phyloP scores from a whole-genome alignment of 1,140 invertebrate species.

The Drosophila erecta region DNA sequence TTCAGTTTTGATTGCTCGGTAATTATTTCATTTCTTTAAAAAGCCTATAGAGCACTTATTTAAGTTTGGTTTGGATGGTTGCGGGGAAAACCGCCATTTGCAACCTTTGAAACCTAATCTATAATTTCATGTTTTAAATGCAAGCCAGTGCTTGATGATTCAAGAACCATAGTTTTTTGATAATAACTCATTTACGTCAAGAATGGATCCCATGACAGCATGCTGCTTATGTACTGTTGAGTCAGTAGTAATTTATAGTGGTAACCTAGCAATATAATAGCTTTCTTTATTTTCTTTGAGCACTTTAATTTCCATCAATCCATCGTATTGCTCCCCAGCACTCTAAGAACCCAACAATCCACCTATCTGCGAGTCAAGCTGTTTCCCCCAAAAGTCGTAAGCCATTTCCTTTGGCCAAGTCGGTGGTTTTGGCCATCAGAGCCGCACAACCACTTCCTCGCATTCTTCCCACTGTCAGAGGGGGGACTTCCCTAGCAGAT shows the following conservation, averaged over 20 bases:
- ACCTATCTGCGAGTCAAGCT: not conserved
- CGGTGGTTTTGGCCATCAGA: not conserved
- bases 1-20: not conserved
- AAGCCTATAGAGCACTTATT: not conserved
- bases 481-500: slow-evolving; percentile 10
- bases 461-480: slow-evolving; percentile 20
- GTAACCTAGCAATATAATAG: not conserved
- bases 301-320: not conserved
- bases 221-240: not conserved
- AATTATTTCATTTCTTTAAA: slow-evolving; percentile 1
- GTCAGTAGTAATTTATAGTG: not conserved
- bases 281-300: not conserved
- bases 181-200: not conserved
- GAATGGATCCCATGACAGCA: too few relatives aligned
- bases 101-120: not conserved
- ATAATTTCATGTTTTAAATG: too few relatives aligned
- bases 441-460: slow-evolving; percentile 26
- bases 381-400: slow-evolving; percentile 1
- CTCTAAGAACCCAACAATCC: not conserved
- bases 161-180: not conserved
- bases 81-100: too few relatives aligned
- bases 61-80: too few relatives aligned
- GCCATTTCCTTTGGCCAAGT: slow-evolving; percentile 2
- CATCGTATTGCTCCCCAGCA: not conserved
- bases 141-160: not conserved